phyloP scores from a whole-genome alignment of 2,797 vertebrate genomes.

The Hipposideros larvatus region DNA sequence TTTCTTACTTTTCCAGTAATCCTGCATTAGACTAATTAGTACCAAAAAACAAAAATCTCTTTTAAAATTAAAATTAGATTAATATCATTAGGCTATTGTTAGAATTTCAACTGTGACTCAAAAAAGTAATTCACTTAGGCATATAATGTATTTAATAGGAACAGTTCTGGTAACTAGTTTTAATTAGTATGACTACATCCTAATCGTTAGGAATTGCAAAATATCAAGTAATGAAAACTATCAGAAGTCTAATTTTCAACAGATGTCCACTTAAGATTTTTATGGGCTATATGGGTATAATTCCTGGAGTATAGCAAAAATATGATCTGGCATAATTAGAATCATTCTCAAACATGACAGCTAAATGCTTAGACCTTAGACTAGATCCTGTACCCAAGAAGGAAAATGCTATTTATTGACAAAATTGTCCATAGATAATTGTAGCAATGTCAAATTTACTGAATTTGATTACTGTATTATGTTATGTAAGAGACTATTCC shows the following conservation, averaged over 20 bases:
- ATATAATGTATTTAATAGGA: neutral
- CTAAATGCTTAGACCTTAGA: neutral
- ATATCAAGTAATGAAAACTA: slow-evolving; percentile 24
- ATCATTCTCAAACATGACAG: neutral
- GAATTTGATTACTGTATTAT: neutral
- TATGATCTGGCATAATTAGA: neutral
- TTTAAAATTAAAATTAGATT: slow-evolving; percentile 65
- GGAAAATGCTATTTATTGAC: neutral
- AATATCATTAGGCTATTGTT: slow-evolving; percentile 40
- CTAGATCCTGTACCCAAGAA: neutral
- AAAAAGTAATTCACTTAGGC: neutral
- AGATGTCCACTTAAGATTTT: neutral
- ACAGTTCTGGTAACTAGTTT: neutral
- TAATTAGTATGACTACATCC: neutral
- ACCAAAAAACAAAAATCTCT: slow-evolving; percentile 5
- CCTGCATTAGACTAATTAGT: neutral
- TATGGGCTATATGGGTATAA: neutral
- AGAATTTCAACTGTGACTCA: slow-evolving; percentile 24
- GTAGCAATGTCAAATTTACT: neutral
- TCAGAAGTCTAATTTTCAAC: slow-evolving; percentile 51
- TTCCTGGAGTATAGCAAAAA: neutral
- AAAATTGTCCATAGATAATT: neutral
- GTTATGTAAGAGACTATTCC: neutral
- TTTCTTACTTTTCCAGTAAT: slow-evolving; percentile 39
- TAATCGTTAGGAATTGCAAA: slow-evolving; percentile 57